Base-by-base conservation (phyloP, 2,113 vertebrate genomes). In the Tympanuchus pallidicinctus region DNA sequence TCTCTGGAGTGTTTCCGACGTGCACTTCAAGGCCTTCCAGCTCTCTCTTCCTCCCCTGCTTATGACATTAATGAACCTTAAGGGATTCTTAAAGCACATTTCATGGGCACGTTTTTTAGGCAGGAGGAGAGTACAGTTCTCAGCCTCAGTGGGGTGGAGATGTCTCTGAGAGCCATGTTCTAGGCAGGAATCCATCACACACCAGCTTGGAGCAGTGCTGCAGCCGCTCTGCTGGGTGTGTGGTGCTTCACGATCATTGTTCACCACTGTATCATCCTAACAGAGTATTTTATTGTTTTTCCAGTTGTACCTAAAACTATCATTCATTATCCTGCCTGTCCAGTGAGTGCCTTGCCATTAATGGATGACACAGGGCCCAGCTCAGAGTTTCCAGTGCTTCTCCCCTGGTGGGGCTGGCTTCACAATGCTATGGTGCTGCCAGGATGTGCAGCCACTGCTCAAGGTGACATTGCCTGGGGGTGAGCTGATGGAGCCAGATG, bases 1-100 rank as follows among this genome's bases (percentile, higher is more conserved):
- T 97, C 96, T 97, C 96, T 95, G 94, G 97, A 97, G 97, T 97
- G 96, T 97, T 97, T 97, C 96, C 85, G 96, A 97, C 94, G 88
- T 95, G 95, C n/a, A 93, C 95, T 95, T 96, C 96, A 96, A 95
- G 96, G 95, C 82, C 87, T 95, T 97, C 96, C 95, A 97, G 82
- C 84, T 96, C 94, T 93, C 90, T 84, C 90, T 94, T 96, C 92
- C 94, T 96, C 94, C 94, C 78, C 76, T 96, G 85, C 83, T 79
- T 85, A 92, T 95, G 96, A 96, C 95, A 96, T 97, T 97, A 97
- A 96, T 92, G 90, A 96, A 96, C 94, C 95, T 89, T 95, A 11
- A 82, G 95, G 94, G 95, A 95, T 97, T 94, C 78, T 93, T 82
- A 86, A 84, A 90, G 92, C 74, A 13, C 85, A 3, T 88, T 92